phyloP scores from a whole-genome alignment of 2,113 vertebrate genomes.

The Proteles cristata region DNA sequence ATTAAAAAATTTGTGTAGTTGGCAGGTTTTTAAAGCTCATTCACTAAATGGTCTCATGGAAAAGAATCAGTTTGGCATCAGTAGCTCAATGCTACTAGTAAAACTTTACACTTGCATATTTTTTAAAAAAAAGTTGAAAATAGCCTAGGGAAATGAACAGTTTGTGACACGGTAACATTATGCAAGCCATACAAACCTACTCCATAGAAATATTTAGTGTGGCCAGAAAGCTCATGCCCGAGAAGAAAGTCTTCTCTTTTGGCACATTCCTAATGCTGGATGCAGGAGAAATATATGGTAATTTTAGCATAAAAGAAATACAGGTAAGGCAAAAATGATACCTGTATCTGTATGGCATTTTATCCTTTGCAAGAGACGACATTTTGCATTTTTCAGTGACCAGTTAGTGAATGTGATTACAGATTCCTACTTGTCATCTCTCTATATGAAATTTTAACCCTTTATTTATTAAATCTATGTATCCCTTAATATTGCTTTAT shows the following conservation, averaged over 20 bases:
- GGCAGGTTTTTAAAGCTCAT: not conserved
- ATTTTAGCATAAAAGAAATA: not conserved
- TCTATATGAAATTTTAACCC: not conserved
- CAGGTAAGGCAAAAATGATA: not conserved
- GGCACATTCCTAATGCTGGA: not conserved
- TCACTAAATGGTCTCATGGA: not conserved
- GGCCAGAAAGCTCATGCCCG: not conserved
- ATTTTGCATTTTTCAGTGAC: slow-evolving; percentile 22
- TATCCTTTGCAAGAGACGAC: not conserved
- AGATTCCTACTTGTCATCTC: not conserved
- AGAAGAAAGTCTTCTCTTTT: not conserved
- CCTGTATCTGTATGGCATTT: not conserved
- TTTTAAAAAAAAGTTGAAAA: slow-evolving; percentile 42
- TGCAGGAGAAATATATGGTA: not conserved
- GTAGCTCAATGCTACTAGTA: not conserved
- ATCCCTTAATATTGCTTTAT: not conserved
- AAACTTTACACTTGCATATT: not conserved
- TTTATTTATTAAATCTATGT: not conserved
- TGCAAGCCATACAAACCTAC: not conserved
- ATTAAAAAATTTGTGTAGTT: not conserved
- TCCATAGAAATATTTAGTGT: not conserved
- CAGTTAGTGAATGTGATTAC: not conserved
- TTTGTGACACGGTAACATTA: not conserved
- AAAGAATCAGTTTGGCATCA: not conserved
- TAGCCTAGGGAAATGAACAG: not conserved